phyloP scores from a whole-genome alignment of 2,797 vertebrate species.

The Xenentodon cancila region DNA sequence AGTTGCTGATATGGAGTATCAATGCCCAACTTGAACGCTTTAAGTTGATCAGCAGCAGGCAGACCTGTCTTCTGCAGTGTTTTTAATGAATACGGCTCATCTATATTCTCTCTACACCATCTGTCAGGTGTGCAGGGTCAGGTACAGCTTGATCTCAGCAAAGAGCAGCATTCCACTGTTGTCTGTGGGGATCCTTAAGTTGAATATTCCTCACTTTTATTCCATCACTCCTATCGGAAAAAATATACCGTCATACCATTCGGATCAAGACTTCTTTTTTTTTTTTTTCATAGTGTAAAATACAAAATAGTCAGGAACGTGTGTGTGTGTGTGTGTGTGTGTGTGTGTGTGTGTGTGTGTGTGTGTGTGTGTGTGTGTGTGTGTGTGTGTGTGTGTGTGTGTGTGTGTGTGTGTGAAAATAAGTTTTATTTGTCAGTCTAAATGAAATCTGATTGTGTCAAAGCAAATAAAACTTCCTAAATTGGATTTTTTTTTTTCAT shows the following conservation, averaged over 20 bases:
- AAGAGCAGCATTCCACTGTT: conserved; percentile 35
- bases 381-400: conserved; percentile 8
- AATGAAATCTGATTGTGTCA: conserved; percentile 52
- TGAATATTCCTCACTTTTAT: conserved; percentile 55
- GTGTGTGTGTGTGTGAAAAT: conserved; percentile 5
- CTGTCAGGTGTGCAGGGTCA: conserved; percentile 66
- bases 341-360: conserved; percentile 6
- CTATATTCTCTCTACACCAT: conserved; percentile 64
- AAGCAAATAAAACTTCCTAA: conserved; percentile 56
- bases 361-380: conserved; percentile 2
- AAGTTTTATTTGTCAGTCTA: conserved; percentile 43
- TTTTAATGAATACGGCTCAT: conserved; percentile 70
- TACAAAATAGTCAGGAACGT: conserved; percentile 4
- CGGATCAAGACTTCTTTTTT: too few species aligned
- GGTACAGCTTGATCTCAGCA: conserved; percentile 54
- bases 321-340: conserved; percentile 6
- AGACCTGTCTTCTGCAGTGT: conserved; percentile 53
- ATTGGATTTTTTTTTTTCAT: conserved; percentile 48
- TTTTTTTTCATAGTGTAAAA: conserved; percentile 9
- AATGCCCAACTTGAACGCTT: conserved; percentile 60
- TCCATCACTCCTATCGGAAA: conserved; percentile 43
- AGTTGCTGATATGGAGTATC: conserved; percentile 47
- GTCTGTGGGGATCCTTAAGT: conserved; percentile 28
- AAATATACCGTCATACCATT: too few species aligned
- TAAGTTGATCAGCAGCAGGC: conserved; percentile 73